phyloP scores from a whole-genome alignment of 2,797 vertebrate genomes.

The Caiman crocodilus region DNA sequence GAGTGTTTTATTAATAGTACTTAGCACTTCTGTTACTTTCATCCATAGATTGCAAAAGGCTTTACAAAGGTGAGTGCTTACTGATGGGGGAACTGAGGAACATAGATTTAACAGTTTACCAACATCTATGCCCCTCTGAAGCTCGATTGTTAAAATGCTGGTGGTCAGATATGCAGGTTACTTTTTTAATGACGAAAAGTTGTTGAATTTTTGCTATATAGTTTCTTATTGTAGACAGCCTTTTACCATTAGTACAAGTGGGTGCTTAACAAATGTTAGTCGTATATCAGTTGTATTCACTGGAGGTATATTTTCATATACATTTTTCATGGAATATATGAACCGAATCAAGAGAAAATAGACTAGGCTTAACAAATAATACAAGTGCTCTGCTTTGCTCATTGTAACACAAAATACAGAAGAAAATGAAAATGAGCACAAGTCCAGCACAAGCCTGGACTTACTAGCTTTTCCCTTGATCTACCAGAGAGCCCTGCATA shows the following conservation, averaged over 20 bases:
- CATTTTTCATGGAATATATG: neutral
- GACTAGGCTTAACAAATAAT: neutral
- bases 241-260: no score
- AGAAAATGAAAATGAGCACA: neutral
- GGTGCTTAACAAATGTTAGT: neutral
- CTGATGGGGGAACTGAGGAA: neutral
- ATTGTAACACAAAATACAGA: neutral
- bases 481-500: neutral
- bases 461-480: neutral
- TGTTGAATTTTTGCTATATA: neutral
- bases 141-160: neutral
- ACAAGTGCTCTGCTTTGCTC: neutral
- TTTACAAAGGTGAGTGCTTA: slow-evolving; percentile 61
- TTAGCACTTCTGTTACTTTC: slow-evolving; percentile 38
- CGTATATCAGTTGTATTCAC: neutral
- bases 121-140: neutral
- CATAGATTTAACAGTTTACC: neutral
- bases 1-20: slow-evolving; percentile 51
- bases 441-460: neutral
- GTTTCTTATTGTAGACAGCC: neutral
- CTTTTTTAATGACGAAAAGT: neutral
- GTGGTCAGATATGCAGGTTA: neutral
- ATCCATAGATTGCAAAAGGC: slow-evolving; percentile 67
- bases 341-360: neutral
- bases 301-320: neutral